phyloP scores from a whole-genome alignment of 1,140 invertebrate genomes.

The Temnothorax longispinosus region DNA sequence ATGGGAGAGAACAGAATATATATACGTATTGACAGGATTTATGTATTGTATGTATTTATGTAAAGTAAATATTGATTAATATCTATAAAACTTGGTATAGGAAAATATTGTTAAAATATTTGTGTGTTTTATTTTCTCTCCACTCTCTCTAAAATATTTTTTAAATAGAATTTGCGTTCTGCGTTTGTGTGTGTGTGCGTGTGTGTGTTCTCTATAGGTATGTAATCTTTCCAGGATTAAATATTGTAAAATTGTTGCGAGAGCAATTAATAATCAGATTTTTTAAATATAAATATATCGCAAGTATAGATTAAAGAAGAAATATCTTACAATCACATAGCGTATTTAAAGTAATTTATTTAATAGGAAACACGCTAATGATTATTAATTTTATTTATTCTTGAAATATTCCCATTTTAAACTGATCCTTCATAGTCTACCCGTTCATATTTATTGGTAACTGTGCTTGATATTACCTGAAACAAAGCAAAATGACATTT shows the following conservation, averaged over 20 bases:
- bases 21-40: background rate
- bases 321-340: background rate
- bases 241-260: background rate
- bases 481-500: background rate
- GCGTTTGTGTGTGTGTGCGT: background rate
- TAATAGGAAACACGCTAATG: background rate
- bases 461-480: background rate
- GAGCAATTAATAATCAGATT: background rate
- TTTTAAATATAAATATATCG: background rate
- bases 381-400: background rate
- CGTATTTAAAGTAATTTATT: background rate
- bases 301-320: background rate
- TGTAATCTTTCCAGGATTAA: background rate
- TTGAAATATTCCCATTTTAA: background rate
- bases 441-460: background rate
- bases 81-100: background rate
- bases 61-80: conserved; percentile 18
- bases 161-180: background rate
- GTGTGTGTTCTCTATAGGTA: background rate
- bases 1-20: background rate
- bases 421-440: background rate
- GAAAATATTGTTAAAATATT: conserved; percentile 2
- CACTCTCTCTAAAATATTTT: background rate
- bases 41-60: background rate
- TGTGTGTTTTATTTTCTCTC: background rate